Percentiles rank a stretch among this genome's conserved stretches.
phyloP scores from a whole-genome alignment of 2,888 invertebrate genomes.

The Orthonychiurus folsomi region DNA sequence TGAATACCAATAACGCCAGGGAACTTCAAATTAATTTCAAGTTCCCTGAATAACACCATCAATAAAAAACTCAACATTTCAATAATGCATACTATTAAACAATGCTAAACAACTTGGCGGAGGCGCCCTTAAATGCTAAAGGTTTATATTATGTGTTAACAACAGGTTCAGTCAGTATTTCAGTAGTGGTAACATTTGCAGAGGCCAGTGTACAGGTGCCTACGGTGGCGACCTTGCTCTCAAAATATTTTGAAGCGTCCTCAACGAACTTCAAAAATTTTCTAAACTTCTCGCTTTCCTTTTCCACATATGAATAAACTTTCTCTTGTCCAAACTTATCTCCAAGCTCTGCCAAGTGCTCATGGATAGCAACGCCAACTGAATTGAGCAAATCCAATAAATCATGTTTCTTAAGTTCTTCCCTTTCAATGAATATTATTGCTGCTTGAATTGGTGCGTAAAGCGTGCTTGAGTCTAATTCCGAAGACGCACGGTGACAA shows the following conservation, averaged over 20 bases:
- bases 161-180: too few relatives aligned
- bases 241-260: background rate
- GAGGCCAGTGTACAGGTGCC: too few relatives aligned
- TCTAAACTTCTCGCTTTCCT: slow-evolving; percentile 1
- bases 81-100: too few relatives aligned
- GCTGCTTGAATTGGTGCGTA: slow-evolving; percentile 24
- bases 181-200: too few relatives aligned
- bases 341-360: slow-evolving; percentile 26
- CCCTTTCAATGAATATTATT: slow-evolving; percentile 21
- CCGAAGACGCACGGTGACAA: slow-evolving; percentile 20
- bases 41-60: too few relatives aligned
- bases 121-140: too few relatives aligned
- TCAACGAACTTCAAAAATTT: slow-evolving; percentile 6
- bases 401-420: slow-evolving; percentile 19
- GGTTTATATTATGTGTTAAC: too few relatives aligned
- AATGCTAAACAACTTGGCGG: too few relatives aligned
- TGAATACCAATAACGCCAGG: too few relatives aligned
- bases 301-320: background rate
- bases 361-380: slow-evolving; percentile 13
- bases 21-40: too few relatives aligned
- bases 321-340: slow-evolving; percentile 24
- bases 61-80: too few relatives aligned
- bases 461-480: slow-evolving; percentile 20
- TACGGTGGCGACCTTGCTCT: background rate
- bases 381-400: slow-evolving; percentile 9